A percentile compares a stretch with the other conserved stretches of the same genome.
Conservation (phyloP, 2,113 vertebrate genomes). For the Scopus umbretta region DNA sequence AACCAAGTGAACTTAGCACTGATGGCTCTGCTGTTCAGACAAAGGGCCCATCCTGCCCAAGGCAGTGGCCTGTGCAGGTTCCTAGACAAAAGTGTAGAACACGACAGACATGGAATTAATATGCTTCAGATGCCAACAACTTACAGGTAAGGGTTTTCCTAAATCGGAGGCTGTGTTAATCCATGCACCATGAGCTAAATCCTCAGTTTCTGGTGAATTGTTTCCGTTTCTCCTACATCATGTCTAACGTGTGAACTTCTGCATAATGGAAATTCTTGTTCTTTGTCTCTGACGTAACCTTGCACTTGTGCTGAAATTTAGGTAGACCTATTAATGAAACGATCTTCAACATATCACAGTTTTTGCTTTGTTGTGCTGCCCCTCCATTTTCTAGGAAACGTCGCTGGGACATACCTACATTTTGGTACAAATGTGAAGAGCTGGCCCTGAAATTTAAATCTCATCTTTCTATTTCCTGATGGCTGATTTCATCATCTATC, state of each 20-base stretch:
- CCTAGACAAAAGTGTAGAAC: neutral
- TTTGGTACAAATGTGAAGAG: neutral
- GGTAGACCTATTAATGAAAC: neutral
- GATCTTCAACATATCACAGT: too few relatives aligned
- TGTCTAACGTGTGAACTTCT: neutral
- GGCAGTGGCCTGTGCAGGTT: neutral
- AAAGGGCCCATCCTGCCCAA: neutral
- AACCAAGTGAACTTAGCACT: neutral
- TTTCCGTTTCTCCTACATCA: neutral
- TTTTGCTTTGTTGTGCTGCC: neutral
- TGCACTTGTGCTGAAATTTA: neutral
- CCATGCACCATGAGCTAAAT: neutral
- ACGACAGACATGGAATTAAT: neutral
- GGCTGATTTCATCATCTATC: fast-evolving
- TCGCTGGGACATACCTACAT: neutral
- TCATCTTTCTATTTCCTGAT: neutral
- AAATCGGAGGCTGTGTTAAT: neutral
- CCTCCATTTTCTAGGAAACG: neutral
- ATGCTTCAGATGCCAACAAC: neutral
- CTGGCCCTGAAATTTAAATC: neutral
- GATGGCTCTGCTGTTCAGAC: neutral
- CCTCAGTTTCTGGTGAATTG: neutral
- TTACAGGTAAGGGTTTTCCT: neutral
- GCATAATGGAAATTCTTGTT: neutral
- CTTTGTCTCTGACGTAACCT: neutral